Evolutionary conservation across 2,113 vertebrate genomes (phyloP).

Genomic region (Nothobranchius kuhntae): DNA sequence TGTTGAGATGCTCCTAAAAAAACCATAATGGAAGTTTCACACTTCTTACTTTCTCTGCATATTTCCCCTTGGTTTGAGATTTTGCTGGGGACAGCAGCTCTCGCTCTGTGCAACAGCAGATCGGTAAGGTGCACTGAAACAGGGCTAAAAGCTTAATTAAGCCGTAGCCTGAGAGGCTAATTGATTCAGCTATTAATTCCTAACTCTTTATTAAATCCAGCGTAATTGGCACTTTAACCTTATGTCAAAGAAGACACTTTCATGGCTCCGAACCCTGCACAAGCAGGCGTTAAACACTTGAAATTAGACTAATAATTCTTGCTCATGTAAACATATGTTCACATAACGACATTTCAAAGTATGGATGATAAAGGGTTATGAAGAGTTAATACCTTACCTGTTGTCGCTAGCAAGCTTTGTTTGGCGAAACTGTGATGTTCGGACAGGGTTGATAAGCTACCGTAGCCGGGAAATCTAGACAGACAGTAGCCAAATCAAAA

Average conservation of each 20-base stretch:
- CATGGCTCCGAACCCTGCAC: not conserved
- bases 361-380: too few species aligned
- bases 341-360: too few species aligned
- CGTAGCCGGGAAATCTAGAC: too few species aligned
- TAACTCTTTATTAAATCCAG: conserved; percentile 10
- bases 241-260: not conserved
- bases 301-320: not conserved
- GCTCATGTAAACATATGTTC: too few species aligned
- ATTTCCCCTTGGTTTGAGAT: not conserved
- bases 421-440: too few species aligned
- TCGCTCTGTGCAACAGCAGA: not conserved
- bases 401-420: too few species aligned
- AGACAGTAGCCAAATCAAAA: too few species aligned
- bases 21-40: conserved; percentile 13
- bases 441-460: too few species aligned
- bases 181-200: conserved; percentile 9
- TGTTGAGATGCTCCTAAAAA: conserved; percentile 11
- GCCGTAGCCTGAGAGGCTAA: conserved; percentile 7
- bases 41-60: not conserved
- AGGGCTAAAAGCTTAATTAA: conserved; percentile 5
- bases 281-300: not conserved
- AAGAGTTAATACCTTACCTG: too few species aligned
- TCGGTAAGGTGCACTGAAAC: not conserved
- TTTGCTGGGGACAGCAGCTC: not conserved
- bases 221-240: conserved; percentile 24